A percentile compares a stretch with the other conserved stretches of the same genome.
Conservation (phyloP, 1,140 invertebrate genomes). For the Nymphalis io region DNA sequence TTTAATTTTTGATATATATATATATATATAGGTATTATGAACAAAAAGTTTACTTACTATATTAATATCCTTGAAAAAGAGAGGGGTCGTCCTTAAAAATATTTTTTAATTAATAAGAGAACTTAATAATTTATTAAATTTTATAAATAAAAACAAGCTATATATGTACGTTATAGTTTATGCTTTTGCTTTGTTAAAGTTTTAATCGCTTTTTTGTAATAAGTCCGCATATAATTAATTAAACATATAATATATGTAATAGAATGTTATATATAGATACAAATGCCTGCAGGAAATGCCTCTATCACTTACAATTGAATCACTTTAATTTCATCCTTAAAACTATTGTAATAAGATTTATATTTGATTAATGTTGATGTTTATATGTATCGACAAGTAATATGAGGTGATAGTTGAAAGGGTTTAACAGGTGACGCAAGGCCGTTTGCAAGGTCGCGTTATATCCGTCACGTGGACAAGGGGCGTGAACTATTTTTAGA, state of each 20-base stretch:
- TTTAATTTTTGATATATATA: neutral
- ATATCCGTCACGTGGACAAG: conserved; percentile 35
- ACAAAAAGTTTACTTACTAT: neutral
- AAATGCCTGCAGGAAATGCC: conserved; percentile 27
- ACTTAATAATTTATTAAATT: no score
- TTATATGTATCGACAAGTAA: conserved; percentile 32
- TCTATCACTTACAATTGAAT: conserved; percentile 1
- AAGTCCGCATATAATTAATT: neutral
- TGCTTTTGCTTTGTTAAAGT: neutral
- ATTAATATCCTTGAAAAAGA: no score
- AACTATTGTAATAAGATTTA: neutral
- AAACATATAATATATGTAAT: neutral
- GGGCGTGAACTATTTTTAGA: conserved; percentile 2
- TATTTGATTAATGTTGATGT: conserved; percentile 9
- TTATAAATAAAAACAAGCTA: no score
- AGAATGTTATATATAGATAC: neutral
- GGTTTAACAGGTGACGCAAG: conserved; percentile 55
- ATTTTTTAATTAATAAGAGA: no score
- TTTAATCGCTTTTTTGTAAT: neutral
- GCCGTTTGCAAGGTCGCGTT: conserved; percentile 58
- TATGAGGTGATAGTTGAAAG: conserved; percentile 60
- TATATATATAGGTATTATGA: no score
- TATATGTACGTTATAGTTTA: no score
- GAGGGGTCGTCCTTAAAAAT: no score
- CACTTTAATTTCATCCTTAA: conserved; percentile 15